These are phyloP conservation scores for Eptesicus fuscus DNA, from an alignment of 2,113 vertebrate genomes.

Conservation along the genomic window DNA sequence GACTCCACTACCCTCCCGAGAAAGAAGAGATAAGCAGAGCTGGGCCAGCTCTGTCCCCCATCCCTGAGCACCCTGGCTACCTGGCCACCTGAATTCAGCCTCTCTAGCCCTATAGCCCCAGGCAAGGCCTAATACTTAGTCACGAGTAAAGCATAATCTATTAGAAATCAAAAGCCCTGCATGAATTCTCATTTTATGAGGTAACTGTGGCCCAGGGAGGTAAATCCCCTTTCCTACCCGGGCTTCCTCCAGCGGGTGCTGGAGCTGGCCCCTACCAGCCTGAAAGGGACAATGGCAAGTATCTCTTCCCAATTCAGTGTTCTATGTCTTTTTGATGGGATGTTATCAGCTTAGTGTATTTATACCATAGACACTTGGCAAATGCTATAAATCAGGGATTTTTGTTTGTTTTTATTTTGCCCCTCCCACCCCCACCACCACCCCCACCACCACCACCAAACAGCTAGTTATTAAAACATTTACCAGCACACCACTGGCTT, in stretches of 20 bases:
- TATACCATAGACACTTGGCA: not conserved
- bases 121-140: not conserved
- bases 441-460: not conserved
- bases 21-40: not conserved
- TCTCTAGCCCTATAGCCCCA: not conserved
- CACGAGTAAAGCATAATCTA: not conserved
- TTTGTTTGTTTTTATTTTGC: not conserved
- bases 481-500: not conserved
- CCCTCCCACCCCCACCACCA: no score
- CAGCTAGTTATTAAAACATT: not conserved
- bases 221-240: not conserved
- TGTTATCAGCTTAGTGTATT: not conserved
- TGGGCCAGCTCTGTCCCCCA: not conserved
- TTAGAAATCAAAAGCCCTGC: not conserved
- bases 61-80: not conserved
- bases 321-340: not conserved
- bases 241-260: not conserved
- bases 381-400: not conserved
- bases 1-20: not conserved
- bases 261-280: not conserved
- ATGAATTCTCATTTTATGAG: not conserved
- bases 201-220: not conserved
- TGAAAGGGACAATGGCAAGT: not conserved
- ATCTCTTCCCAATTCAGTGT: not conserved
- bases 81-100: not conserved